phyloP scores from a whole-genome alignment of 2,888 invertebrate species.

The Ephialtes manifestator region DNA sequence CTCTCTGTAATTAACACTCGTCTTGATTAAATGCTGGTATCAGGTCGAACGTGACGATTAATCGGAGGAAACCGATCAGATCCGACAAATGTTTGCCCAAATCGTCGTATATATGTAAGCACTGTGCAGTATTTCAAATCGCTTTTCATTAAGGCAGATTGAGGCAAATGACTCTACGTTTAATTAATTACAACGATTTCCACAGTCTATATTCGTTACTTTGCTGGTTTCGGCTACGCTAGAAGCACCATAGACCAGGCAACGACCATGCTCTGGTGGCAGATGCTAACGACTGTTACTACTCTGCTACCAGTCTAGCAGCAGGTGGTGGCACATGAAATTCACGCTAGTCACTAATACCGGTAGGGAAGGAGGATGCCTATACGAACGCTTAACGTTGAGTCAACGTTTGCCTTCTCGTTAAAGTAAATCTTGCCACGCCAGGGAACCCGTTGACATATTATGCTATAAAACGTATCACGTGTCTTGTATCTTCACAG shows the following conservation, averaged over 20 bases:
- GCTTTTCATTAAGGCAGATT: conserved; percentile 68
- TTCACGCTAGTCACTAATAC: conserved; percentile 32
- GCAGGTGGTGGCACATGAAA: conserved; percentile 31
- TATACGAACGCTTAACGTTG: conserved; percentile 32
- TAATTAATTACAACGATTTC: conserved; percentile 62
- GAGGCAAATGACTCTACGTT: conserved; percentile 64
- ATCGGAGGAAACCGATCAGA: conserved; percentile 63
- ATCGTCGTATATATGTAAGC: not conserved
- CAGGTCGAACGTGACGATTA: conserved; percentile 52
- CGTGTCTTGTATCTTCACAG: not conserved
- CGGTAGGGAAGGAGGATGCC: not conserved
- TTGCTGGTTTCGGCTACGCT: not conserved
- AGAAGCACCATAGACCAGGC: conserved; percentile 20
- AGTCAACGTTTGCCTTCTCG: conserved; percentile 64
- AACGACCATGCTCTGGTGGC: conserved; percentile 27
- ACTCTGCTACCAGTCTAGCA: not conserved
- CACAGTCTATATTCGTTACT: conserved; percentile 55
- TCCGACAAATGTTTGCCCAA: conserved; percentile 54
- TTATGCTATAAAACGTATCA: not conserved
- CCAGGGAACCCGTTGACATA: conserved; percentile 11
- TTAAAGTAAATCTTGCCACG: conserved; percentile 38
- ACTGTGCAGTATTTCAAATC: conserved; percentile 59
- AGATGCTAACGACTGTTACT: conserved; percentile 40
- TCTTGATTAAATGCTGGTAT: conserved; percentile 63
- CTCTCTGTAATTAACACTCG: conserved; percentile 64